Percentiles rank a stretch among this genome's conserved stretches.
These are phyloP conservation scores for Oryzias dopingdopingensis DNA, from an alignment of 2,797 vertebrate species.

Conservation along the genomic window DNA sequence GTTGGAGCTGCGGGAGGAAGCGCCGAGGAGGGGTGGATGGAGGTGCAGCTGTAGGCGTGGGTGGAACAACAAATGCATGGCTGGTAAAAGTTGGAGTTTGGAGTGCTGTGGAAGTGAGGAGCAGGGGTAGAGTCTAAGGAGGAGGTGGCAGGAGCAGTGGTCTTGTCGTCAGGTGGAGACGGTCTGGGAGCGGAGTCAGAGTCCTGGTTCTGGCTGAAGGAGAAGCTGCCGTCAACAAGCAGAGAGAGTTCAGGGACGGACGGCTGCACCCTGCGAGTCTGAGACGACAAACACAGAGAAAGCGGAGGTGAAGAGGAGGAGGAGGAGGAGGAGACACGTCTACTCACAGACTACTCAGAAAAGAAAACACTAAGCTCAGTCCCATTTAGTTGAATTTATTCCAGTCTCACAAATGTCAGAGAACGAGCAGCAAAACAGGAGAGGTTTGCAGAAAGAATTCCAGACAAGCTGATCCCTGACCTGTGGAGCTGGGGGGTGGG, in stretches of 20 bases:
- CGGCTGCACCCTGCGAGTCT: slow-evolving; percentile 86
- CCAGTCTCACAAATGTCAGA: too few relatives aligned
- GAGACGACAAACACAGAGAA: slow-evolving; percentile 24
- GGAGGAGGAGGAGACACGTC: too few relatives aligned
- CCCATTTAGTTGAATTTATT: too few relatives aligned
- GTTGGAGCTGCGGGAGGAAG: slow-evolving; percentile 30
- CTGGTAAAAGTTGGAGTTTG: slow-evolving; percentile 64
- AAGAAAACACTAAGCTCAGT: too few relatives aligned
- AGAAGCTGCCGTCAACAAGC: slow-evolving; percentile 84
- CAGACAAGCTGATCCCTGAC: slow-evolving; percentile 56
- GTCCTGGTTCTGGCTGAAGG: slow-evolving; percentile 54
- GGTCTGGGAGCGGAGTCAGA: slow-evolving; percentile 40
- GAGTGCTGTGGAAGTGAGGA: slow-evolving; percentile 76
- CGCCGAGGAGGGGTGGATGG: slow-evolving; percentile 44
- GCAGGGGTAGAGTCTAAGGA: slow-evolving; percentile 40
- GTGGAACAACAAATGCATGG: slow-evolving; percentile 73
- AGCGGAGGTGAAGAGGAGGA: neutral
- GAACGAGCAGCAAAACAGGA: too few relatives aligned
- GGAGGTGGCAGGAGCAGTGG: slow-evolving; percentile 23
- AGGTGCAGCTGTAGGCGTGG: slow-evolving; percentile 65
- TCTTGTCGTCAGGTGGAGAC: slow-evolving; percentile 49
- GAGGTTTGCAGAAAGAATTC: too few relatives aligned
- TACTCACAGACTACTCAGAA: too few relatives aligned
- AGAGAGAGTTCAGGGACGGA: slow-evolving; percentile 95
- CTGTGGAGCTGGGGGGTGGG: slow-evolving; percentile 87